Conservation (phyloP, 2,113 vertebrate genomes). For the Myxocyprinus asiaticus region DNA sequence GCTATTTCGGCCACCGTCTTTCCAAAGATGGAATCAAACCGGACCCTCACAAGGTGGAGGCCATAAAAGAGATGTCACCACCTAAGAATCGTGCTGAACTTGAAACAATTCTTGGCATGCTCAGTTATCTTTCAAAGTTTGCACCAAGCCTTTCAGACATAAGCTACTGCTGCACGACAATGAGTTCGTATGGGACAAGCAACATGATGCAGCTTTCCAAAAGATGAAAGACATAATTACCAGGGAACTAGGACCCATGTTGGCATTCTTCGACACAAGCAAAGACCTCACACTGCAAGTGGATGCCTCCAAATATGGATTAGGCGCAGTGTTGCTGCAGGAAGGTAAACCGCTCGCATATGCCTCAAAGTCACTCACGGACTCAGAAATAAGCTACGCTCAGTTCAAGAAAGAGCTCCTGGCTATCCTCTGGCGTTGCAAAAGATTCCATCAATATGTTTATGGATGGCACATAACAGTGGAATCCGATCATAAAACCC, state of each 20-base stretch:
- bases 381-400: conserved; percentile 18
- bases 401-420: conserved; percentile 37
- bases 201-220: conserved; percentile 24
- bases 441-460: conserved; percentile 34
- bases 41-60: conserved; percentile 16
- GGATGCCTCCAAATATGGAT: too few species aligned
- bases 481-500: conserved; percentile 44
- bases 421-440: conserved; percentile 37
- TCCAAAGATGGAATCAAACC: conserved; percentile 21
- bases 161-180: not conserved
- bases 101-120: conserved; percentile 37
- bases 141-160: not conserved
- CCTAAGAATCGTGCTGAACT: conserved; percentile 12
- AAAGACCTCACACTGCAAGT: too few species aligned
- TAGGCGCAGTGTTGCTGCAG: conserved; percentile 24
- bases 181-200: conserved; percentile 25
- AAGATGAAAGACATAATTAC: conserved; percentile 31
- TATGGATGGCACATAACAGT: conserved; percentile 20
- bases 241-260: conserved; percentile 21
- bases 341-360: conserved; percentile 32
- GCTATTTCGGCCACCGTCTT: conserved; percentile 14
- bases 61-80: conserved; percentile 27
- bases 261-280: conserved; percentile 14
- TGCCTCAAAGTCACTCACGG: conserved; percentile 34
- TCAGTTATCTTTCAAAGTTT: conserved; percentile 29